phyloP scores from a whole-genome alignment of 2,888 invertebrate genomes.

The Sialis fuliginosa region DNA sequence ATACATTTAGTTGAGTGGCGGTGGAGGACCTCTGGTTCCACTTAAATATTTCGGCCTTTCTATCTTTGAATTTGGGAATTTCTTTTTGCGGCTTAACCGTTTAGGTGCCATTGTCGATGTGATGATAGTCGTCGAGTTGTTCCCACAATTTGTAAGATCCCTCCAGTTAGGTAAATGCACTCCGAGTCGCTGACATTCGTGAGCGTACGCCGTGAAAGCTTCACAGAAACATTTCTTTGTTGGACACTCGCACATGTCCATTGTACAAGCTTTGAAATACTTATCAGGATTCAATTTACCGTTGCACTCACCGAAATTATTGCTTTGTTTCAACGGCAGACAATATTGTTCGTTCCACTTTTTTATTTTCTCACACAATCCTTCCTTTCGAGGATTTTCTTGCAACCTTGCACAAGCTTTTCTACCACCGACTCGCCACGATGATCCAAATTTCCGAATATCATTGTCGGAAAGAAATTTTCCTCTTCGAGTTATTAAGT shows the following conservation, averaged over 20 bases:
- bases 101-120: neutral
- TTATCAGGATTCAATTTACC: conserved; percentile 61
- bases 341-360: conserved; percentile 19
- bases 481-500: conserved; percentile 56
- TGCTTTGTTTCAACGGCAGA: conserved; percentile 21
- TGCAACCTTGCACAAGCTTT: conserved; percentile 45
- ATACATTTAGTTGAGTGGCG: neutral
- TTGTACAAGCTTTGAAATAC: conserved; percentile 71
- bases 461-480: conserved; percentile 43
- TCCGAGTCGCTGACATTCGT: conserved; percentile 68
- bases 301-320: conserved; percentile 58
- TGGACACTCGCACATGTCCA: conserved; percentile 80
- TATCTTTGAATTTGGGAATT: neutral
- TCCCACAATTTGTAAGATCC: conserved; percentile 40
- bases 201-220: conserved; percentile 73
- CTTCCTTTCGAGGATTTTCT: conserved; percentile 25
- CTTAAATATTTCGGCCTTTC: neutral
- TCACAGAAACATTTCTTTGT: conserved; percentile 72
- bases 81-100: neutral
- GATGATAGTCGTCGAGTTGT: neutral
- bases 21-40: neutral
- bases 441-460: conserved; percentile 58
- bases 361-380: conserved; percentile 25
- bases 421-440: conserved; percentile 79
- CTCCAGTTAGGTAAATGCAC: conserved; percentile 57